phyloP scores from a whole-genome alignment of 2,888 invertebrate genomes.

The Atrina japonica region DNA sequence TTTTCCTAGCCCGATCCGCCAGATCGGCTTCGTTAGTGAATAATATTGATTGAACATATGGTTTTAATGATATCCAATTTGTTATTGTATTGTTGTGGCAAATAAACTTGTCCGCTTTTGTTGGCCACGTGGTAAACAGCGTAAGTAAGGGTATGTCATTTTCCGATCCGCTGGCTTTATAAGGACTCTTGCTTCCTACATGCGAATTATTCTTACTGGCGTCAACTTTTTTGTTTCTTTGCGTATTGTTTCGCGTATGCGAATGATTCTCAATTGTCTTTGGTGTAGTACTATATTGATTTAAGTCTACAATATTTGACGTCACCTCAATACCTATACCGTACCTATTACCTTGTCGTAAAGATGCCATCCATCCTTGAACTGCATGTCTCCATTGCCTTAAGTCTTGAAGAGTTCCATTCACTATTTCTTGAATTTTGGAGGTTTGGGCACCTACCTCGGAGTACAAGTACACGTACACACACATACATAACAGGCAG shows the following conservation, averaged over 20 bases:
- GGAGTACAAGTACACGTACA: conserved; percentile 30
- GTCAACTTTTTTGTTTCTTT: not conserved
- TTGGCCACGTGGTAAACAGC: conserved; percentile 66
- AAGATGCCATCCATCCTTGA: conserved; percentile 21
- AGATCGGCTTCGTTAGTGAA: conserved; percentile 60
- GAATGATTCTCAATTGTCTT: not conserved
- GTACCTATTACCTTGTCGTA: not conserved
- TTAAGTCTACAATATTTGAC: not conserved
- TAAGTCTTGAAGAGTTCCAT: conserved; percentile 25
- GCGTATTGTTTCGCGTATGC: not conserved
- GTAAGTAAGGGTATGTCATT: conserved; percentile 55
- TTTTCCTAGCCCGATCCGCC: conserved; percentile 37
- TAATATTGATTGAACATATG: conserved; percentile 59
- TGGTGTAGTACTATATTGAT: too few species aligned
- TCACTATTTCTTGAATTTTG: conserved; percentile 26
- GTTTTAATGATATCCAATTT: conserved; percentile 64
- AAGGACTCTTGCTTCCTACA: not conserved
- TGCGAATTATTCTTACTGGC: not conserved
- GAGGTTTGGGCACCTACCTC: conserved; percentile 22
- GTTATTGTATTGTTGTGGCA: conserved; percentile 62
- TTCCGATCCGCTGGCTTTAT: not conserved
- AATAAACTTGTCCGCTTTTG: conserved; percentile 53
- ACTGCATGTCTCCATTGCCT: conserved; percentile 29
- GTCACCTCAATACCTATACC: not conserved
- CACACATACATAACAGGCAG: conserved; percentile 6